Conservation (phyloP, 2,113 vertebrate species). For the Amazona guildingii region DNA sequence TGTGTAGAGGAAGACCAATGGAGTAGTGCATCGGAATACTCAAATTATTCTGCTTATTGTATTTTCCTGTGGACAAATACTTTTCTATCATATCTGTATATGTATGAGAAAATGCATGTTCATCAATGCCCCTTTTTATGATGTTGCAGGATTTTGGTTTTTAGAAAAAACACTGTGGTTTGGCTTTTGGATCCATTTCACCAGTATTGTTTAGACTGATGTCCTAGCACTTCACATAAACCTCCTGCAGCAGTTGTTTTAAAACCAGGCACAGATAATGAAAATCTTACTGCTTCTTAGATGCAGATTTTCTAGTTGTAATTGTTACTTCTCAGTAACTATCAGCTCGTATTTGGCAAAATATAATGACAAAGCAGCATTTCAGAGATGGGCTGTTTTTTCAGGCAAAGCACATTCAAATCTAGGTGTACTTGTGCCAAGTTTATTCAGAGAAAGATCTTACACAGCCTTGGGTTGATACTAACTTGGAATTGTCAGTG, state of each 20-base stretch:
- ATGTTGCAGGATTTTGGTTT: not conserved
- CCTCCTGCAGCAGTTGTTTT: not conserved
- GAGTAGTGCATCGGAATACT: not conserved
- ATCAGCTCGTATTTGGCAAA: not conserved
- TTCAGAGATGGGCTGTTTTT: not conserved
- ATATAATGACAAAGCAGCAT: not conserved
- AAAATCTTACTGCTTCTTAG: not conserved
- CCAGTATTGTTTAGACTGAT: not conserved
- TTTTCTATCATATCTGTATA: not conserved
- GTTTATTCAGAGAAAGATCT: not conserved
- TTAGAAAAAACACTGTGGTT: not conserved
- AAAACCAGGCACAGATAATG: not conserved
- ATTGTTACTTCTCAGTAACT: not conserved
- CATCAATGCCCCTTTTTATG: not conserved
- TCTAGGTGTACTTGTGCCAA: not conserved
- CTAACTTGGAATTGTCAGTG: not conserved
- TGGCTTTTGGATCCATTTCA: not conserved
- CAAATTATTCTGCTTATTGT: not conserved
- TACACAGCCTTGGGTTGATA: not conserved
- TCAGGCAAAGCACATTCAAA: not conserved
- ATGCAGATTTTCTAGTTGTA: not conserved
- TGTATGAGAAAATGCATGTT: not conserved
- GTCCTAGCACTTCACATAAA: not conserved
- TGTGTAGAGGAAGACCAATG: not conserved
- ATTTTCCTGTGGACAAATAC: not conserved